Evolutionary conservation across 2,113 vertebrate genomes (phyloP).

Genomic region (Axis porcinus): DNA sequence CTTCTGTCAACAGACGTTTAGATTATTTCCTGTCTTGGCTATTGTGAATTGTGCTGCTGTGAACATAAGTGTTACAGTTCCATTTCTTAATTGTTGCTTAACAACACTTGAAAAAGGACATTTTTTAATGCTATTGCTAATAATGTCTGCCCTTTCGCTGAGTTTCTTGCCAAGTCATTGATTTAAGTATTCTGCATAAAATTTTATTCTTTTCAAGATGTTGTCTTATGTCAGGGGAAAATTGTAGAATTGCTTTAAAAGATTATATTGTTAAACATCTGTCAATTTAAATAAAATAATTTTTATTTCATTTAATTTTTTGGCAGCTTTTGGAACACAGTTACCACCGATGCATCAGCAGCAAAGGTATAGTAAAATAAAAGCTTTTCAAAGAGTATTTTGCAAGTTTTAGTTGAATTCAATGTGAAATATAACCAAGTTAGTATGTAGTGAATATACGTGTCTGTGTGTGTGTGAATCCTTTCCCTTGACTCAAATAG

Average conservation of each 20-base stretch:
- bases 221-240: neutral
- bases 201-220: neutral
- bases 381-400: neutral
- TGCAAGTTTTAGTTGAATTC: neutral
- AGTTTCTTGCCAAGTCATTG: neutral
- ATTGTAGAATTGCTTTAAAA: neutral
- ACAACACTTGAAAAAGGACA: neutral
- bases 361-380: conserved; percentile 83
- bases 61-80: neutral
- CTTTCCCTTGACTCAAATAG: neutral
- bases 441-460: neutral
- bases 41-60: neutral
- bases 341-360: conserved; percentile 94
- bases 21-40: neutral
- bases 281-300: conserved; percentile 1
- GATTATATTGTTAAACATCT: conserved; percentile 1
- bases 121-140: neutral
- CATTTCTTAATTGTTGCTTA: neutral
- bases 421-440: neutral
- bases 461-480: neutral
- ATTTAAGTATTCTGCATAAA: neutral
- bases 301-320: conserved; percentile 42
- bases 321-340: conserved; percentile 89
- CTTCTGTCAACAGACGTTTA: neutral
- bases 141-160: neutral